Base-by-base conservation (phyloP, 1,140 invertebrate species). In the Magallana gigas region DNA sequence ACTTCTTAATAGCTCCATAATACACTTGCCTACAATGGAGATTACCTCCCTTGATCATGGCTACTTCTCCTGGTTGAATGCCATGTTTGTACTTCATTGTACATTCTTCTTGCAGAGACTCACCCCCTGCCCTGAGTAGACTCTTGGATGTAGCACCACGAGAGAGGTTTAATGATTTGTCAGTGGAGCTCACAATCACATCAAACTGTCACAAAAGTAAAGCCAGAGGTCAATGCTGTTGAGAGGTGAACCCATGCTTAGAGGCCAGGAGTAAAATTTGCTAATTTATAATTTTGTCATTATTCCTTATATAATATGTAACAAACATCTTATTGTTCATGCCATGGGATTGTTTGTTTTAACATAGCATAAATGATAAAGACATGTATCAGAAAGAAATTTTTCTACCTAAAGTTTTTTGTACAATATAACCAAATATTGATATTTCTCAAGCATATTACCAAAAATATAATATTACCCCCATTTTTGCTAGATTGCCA, bases 141-240 rank as follows among this genome's bases (percentile, higher is more conserved):
- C 91, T 88, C n/a, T 62, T 91, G 23, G 93, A 90, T 29, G 90
- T 85, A 56, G 64, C 76, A 9, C 92, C 92, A 68, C 59, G 84
- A 18, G 87, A 84, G 16, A 93, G 85, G 23, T 90, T 88, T 62
- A 93, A 82, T 8, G 88, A 71, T n/a, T 85, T 12, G 6, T 90
- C 60, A 18, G 89, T 76, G 12, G 92, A 90, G 82, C 92, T 93
- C 3, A 93, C 92, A 62, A 93, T 89, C 0, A 92, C 91, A 89
- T 93, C 91, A 81, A 90, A 90, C 93, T 93, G 83, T 64, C 5
- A 90, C 57, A 57, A 56, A 86, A 16, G 56, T 1, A 48, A 48
- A 48, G 36, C 5, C 36, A 48, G 36, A 48, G 2, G 36, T 48
- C 36, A 48, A 48, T 48, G 36, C 5, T 48, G 3, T 48, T 48